phyloP scores from a whole-genome alignment of 2,113 vertebrate genomes.

The Brachyistius frenatus region DNA sequence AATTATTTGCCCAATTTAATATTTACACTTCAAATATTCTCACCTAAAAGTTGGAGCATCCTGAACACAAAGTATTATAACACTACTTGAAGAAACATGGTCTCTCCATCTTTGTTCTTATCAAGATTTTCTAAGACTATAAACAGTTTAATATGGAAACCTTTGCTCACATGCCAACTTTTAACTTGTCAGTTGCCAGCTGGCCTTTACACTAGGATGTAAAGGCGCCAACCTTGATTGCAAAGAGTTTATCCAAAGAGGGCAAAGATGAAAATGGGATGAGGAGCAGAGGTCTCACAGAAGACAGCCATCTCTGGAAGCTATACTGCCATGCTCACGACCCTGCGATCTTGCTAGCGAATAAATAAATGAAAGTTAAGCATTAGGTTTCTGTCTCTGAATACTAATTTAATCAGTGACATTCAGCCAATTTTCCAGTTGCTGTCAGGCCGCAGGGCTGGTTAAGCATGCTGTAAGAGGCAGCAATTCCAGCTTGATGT shows the following conservation, averaged over 20 bases:
- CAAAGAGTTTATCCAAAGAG: background rate
- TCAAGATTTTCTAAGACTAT: too few relatives aligned
- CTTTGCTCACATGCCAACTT: background rate
- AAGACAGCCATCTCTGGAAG: background rate
- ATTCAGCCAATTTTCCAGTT: slow-evolving; percentile 31
- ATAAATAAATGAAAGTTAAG: slow-evolving; percentile 6
- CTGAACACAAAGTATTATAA: too few relatives aligned
- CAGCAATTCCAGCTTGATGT: background rate
- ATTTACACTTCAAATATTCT: too few relatives aligned
- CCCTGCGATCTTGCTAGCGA: background rate
- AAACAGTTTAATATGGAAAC: background rate
- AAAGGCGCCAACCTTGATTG: background rate
- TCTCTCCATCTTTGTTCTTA: too few relatives aligned
- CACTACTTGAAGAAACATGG: too few relatives aligned
- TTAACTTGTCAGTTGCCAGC: background rate
- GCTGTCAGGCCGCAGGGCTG: background rate
- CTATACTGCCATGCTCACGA: background rate
- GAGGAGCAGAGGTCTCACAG: background rate
- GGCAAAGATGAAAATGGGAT: background rate
- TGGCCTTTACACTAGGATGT: background rate
- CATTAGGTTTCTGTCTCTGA: slow-evolving; percentile 6
- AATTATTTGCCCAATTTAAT: too few relatives aligned
- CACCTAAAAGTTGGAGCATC: too few relatives aligned
- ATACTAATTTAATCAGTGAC: slow-evolving; percentile 27
- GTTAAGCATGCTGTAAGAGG: background rate